Evolutionary conservation across 2,113 vertebrate genomes (phyloP).

Genomic region (Fregetta grallaria): DNA sequence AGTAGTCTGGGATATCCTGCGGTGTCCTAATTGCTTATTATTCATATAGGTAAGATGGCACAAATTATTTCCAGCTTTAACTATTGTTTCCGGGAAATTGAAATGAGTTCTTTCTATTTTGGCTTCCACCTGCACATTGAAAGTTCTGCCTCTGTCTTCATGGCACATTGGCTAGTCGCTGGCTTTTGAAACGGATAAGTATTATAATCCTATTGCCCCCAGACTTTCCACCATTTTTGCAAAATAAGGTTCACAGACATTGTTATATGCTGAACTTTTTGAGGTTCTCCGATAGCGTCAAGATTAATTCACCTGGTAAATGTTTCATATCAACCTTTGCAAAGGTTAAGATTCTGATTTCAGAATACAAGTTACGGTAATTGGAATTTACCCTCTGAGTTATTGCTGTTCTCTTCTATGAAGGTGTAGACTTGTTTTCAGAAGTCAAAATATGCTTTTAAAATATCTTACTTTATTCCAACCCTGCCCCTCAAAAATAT

Average conservation of each 20-base stretch:
- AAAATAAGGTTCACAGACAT: not conserved
- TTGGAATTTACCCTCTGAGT: not conserved
- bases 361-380: not conserved
- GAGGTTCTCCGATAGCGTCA: not conserved
- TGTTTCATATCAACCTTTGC: not conserved
- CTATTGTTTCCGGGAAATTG: not conserved
- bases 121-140: not conserved
- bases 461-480: not conserved
- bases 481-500: not conserved
- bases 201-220: not conserved
- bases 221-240: not conserved
- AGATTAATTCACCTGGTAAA: not conserved
- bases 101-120: not conserved
- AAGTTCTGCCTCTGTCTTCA: not conserved
- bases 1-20: not conserved
- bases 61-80: not conserved
- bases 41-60: not conserved
- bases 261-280: not conserved
- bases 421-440: not conserved
- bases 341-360: constrained; percentile 37
- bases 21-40: not conserved
- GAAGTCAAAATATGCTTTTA: not conserved
- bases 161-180: not conserved
- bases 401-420: not conserved
- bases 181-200: not conserved